These are phyloP conservation scores for Noctua fimbriata DNA, from an alignment of 2,888 invertebrate species.

Conservation along the genomic window DNA sequence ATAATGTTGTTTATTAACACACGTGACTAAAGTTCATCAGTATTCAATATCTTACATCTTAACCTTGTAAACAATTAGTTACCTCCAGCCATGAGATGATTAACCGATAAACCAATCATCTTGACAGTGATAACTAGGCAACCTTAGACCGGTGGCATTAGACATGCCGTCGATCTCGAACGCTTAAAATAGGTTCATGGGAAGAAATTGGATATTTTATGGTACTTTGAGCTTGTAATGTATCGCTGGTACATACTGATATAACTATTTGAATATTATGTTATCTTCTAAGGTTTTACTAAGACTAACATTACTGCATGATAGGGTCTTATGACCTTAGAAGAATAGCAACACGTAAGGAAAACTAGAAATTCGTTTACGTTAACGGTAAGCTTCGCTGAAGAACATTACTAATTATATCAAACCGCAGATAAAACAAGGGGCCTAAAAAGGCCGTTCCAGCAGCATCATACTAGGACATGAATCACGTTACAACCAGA, in stretches of 20 bases:
- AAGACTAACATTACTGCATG: too few relatives aligned
- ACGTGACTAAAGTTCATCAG: neutral
- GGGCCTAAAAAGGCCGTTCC: too few relatives aligned
- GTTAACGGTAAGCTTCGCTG: too few relatives aligned
- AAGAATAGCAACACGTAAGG: too few relatives aligned
- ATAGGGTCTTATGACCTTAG: too few relatives aligned
- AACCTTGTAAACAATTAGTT: constrained; percentile 2
- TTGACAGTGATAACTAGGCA: neutral
- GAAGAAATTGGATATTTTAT: neutral
- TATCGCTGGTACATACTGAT: too few relatives aligned
- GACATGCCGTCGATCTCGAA: neutral
- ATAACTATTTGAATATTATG: too few relatives aligned
- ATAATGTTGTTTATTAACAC: neutral
- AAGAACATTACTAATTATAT: neutral
- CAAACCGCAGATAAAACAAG: neutral
- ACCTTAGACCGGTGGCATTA: neutral
- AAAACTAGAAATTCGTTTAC: too few relatives aligned
- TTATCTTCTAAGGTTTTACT: too few relatives aligned
- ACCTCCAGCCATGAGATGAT: neutral
- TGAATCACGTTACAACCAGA: too few relatives aligned
- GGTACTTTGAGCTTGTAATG: too few relatives aligned
- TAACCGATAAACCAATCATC: neutral
- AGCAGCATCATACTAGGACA: too few relatives aligned
- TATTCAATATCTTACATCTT: neutral
- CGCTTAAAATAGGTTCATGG: neutral